Evolutionary conservation across 1,140 invertebrate genomes (phyloP).

Genomic region (Ephestia elutella): DNA sequence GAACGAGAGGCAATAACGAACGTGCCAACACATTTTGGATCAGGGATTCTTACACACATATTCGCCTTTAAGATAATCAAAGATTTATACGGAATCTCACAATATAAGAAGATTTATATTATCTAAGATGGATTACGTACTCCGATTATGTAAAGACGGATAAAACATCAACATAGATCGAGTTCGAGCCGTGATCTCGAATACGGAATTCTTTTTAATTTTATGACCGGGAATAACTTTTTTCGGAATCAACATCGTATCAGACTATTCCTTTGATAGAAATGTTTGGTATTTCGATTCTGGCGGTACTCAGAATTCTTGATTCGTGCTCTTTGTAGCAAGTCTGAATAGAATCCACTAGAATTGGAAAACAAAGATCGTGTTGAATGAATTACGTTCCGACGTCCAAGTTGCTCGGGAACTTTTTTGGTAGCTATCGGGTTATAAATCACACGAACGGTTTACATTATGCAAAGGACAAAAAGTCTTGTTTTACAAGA

Average conservation of each 20-base stretch:
- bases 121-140: slow-evolving; percentile 21
- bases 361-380: slow-evolving; percentile 3
- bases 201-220: slow-evolving; percentile 22
- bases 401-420: not conserved
- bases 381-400: slow-evolving; percentile 3
- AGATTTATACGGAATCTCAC: slow-evolving; percentile 14
- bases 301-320: not conserved
- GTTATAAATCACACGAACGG: not conserved
- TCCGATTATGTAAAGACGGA: slow-evolving; percentile 21
- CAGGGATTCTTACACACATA: slow-evolving; percentile 22
- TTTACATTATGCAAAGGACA: no score
- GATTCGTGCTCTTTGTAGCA: not conserved
- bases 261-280: not conserved
- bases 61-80: slow-evolving; percentile 22
- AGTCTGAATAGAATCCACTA: slow-evolving; percentile 2
- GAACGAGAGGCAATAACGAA: slow-evolving; percentile 6
- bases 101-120: slow-evolving; percentile 22
- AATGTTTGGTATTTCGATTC: slow-evolving; percentile 3
- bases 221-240: not conserved
- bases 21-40: slow-evolving; percentile 10
- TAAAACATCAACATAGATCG: slow-evolving; percentile 13
- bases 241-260: not conserved
- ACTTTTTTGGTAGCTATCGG: not conserved
- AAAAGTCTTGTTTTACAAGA: no score
- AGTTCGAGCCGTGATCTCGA: slow-evolving; percentile 21